A percentile compares a stretch with the other conserved stretches of the same genome.
phyloP scores from a whole-genome alignment of 2,113 vertebrate species.

The Rhabdornis inornatus region DNA sequence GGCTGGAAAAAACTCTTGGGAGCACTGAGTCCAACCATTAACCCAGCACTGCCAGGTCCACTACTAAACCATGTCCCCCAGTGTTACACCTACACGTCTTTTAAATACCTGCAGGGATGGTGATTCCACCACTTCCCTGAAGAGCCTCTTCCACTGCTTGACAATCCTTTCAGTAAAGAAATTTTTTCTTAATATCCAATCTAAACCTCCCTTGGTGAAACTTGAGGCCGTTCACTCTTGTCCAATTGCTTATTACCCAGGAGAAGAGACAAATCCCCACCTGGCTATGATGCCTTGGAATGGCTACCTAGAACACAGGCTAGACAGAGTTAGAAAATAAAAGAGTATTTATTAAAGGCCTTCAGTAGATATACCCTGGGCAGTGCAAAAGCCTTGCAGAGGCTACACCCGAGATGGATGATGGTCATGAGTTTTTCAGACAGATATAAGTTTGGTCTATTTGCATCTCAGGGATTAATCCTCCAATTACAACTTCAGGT shows the following conservation, averaged over 20 bases:
- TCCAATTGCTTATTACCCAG: accelerated
- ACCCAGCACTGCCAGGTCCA: not conserved
- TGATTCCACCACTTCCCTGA: not conserved
- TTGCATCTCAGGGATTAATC: not conserved
- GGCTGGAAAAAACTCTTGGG: not conserved
- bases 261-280: not conserved
- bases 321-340: not conserved
- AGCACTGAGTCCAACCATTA: not conserved
- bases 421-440: not conserved
- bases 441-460: not conserved
- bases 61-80: not conserved
- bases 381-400: not conserved
- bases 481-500: not conserved
- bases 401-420: not conserved
- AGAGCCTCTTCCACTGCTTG: not conserved
- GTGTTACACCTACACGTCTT: accelerated
- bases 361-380: not conserved
- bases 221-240: not conserved
- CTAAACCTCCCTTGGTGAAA: not conserved
- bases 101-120: not conserved
- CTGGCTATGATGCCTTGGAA: not conserved
- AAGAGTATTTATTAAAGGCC: not conserved
- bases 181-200: not conserved
- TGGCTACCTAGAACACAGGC: not conserved
- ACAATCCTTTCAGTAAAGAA: not conserved